phyloP scores from a whole-genome alignment of 2,797 vertebrate genomes.

The Enteromius mattozi region DNA sequence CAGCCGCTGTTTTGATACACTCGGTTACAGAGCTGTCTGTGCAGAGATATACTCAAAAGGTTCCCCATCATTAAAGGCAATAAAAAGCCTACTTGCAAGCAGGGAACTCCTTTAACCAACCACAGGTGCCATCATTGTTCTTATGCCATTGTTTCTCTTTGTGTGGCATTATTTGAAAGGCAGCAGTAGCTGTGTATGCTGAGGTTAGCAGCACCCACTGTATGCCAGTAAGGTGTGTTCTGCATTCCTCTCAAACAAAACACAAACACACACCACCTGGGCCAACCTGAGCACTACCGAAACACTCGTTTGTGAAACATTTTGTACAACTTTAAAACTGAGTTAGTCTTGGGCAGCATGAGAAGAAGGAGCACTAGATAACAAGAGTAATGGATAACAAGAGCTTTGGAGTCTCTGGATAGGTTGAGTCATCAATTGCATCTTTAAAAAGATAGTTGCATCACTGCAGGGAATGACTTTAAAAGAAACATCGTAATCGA shows the following conservation, averaged over 20 bases:
- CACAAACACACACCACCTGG: conserved; percentile 5
- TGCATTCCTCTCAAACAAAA: conserved; percentile 47
- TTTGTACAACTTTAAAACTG: background rate
- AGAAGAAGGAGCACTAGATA: background rate
- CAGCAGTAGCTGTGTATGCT: conserved; percentile 1
- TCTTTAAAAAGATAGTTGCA: background rate
- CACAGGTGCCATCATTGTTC: conserved; percentile 40
- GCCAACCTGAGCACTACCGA: background rate
- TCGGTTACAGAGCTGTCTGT: conserved; percentile 19
- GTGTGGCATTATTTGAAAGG: conserved; percentile 35
- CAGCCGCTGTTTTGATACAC: conserved; percentile 8
- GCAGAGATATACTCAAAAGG: conserved; percentile 28
- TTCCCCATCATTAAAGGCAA: conserved; percentile 24
- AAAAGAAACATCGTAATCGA: background rate
- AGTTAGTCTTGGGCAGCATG: background rate
- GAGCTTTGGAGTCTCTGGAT: background rate
- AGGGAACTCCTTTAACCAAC: conserved; percentile 28
- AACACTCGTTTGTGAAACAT: background rate
- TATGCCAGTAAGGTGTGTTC: conserved; percentile 53
- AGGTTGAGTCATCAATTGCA: background rate
- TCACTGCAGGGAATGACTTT: background rate
- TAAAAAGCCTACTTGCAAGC: conserved; percentile 23
- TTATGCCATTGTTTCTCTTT: conserved; percentile 42
- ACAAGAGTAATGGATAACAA: no score
- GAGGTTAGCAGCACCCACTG: conserved; percentile 35